Percentiles rank a stretch among this genome's conserved stretches.
Evolutionary conservation across 2,888 invertebrate genomes (phyloP).

Genomic region (Gerosis bhagava): DNA sequence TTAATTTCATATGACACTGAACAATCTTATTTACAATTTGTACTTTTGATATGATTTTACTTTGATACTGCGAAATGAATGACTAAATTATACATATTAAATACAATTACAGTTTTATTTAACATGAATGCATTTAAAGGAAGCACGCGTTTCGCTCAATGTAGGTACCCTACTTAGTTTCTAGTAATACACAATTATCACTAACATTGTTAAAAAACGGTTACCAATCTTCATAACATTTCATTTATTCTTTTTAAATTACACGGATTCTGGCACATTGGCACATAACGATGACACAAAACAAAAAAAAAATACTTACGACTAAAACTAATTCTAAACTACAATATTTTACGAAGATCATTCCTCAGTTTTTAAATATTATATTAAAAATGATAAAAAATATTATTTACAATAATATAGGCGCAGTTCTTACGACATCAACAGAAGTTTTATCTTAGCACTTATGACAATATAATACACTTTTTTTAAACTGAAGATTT

Average conservation of each 20-base stretch:
- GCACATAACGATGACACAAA: constrained; percentile 76
- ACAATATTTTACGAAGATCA: constrained; percentile 60
- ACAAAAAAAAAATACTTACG: constrained; percentile 50
- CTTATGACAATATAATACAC: constrained; percentile 58
- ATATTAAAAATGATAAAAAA: constrained; percentile 45
- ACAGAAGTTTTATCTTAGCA: constrained; percentile 51
- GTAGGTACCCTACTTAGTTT: constrained; percentile 50
- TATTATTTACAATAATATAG: constrained; percentile 55
- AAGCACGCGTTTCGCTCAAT: constrained; percentile 69
- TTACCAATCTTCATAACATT: constrained; percentile 27
- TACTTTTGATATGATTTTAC: too few relatives aligned
- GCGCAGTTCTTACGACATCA: constrained; percentile 43
- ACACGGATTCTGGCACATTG: constrained; percentile 62
- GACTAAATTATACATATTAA: too few relatives aligned
- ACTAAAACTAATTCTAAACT: constrained; percentile 48
- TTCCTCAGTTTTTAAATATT: constrained; percentile 61
- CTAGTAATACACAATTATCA: constrained; percentile 62
- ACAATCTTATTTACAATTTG: constrained; percentile 40
- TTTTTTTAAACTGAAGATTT: constrained; percentile 43
- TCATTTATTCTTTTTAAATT: constrained; percentile 33
- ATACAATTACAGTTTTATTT: constrained; percentile 28
- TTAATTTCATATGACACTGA: constrained; percentile 21
- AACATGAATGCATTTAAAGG: constrained; percentile 58
- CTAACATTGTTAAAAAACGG: constrained; percentile 34
- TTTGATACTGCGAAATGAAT: too few relatives aligned